phyloP scores from a whole-genome alignment of 30 jellyfish, hydroid and myxozoan genomes.

The Hydra vulgaris region DNA sequence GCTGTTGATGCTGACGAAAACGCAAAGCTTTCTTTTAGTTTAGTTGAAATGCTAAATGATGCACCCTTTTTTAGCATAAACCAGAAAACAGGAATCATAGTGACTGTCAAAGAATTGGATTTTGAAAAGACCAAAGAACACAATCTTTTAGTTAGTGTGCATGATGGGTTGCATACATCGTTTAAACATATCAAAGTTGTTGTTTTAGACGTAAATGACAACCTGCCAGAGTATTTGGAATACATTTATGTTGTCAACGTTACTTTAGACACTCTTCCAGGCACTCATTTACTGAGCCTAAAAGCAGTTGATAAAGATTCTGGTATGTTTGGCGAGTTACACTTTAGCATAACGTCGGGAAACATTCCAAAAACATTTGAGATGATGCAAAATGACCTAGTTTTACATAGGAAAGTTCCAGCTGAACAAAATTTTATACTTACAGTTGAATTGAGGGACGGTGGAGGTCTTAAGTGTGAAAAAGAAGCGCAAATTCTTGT shows the following conservation, averaged over 20 bases:
- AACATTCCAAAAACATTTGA: background rate
- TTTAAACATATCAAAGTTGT: background rate
- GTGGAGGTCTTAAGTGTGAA: background rate
- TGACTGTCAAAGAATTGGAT: background rate
- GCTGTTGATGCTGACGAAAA: no score
- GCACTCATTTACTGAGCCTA: background rate
- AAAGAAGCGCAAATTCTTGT: background rate
- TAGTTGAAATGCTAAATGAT: background rate
- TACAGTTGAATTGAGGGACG: background rate
- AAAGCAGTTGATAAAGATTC: background rate
- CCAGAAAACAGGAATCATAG: background rate
- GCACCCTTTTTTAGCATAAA: background rate
- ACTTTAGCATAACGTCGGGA: background rate
- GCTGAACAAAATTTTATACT: background rate
- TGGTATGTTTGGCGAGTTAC: background rate
- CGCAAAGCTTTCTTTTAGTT: background rate
- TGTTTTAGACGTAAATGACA: background rate
- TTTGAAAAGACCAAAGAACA: background rate
- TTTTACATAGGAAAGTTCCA: background rate
- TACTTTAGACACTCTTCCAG: background rate
- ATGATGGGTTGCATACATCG: background rate
- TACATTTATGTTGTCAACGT: background rate
- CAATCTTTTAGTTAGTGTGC: background rate
- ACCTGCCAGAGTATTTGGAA: background rate
- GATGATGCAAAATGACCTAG: background rate